Conservation (phyloP, 2,113 vertebrate genomes). For the Typhlomys cinereus region DNA sequence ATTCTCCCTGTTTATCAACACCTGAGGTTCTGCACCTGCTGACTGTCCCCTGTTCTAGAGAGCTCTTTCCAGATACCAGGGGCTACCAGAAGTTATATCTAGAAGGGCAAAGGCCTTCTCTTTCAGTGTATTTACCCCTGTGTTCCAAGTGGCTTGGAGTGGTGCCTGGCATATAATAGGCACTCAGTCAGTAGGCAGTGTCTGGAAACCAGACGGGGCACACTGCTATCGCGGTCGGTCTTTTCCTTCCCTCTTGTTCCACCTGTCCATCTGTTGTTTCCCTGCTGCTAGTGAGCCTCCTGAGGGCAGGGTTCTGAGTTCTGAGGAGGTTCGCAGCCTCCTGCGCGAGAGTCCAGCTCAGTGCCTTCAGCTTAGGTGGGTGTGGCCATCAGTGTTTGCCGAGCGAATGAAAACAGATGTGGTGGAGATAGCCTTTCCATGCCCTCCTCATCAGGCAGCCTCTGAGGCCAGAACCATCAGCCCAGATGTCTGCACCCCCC, state of each 20-base stretch:
- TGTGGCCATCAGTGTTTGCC: not conserved
- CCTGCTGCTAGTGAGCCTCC: not conserved
- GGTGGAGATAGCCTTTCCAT: not conserved
- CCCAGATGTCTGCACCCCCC: accelerated
- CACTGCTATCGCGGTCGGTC: not conserved
- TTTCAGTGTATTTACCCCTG: not conserved
- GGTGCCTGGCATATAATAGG: not conserved
- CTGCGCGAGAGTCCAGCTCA: not conserved
- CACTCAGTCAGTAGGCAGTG: not conserved
- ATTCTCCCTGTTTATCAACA: not conserved
- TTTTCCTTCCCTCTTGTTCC: not conserved
- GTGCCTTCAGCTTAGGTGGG: not conserved
- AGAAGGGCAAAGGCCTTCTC: not conserved
- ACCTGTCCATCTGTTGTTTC: not conserved
- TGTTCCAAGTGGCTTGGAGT: not conserved
- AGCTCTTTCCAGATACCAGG: not conserved
- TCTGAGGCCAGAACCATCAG: not conserved
- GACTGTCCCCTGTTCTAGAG: not conserved
- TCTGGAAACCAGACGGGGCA: not conserved
- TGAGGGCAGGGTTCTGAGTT: not conserved
- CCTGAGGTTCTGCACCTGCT: not conserved
- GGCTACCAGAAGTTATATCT: not conserved
- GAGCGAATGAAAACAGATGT: not conserved
- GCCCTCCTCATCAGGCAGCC: not conserved
- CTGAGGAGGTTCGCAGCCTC: not conserved